Base-by-base conservation (phyloP, 2,888 invertebrate species). In the Nephrotoma appendiculata region DNA sequence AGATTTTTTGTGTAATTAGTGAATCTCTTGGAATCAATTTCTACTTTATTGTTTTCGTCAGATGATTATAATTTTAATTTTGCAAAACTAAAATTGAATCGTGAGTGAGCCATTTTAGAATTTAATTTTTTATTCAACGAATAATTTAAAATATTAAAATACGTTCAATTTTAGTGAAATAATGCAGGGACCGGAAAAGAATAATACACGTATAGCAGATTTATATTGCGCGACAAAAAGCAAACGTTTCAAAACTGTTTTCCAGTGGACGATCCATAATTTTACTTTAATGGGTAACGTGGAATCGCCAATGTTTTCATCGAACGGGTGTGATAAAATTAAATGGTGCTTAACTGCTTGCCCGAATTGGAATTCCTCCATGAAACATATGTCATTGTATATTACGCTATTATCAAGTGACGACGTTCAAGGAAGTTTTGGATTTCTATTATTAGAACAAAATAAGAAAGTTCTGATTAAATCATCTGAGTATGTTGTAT, bases 191-290 rank as follows among this genome's bases (percentile, higher is more conserved):
- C 2, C 31, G 31, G 31, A 31, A 31, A 2, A 31, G 0, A 3
- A 31, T 0, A 31, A 31, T 31, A 3, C 31, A 31, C 31, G 31
- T 2, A 2, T 31, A 1, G 31, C 2, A 2, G 31, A 31, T 31
- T 1, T 31, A 31, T 31, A 31, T 31, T 1, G 31, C 31, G 2
- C 1, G 3, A 2, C 31, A 31, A 1, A 2, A 31, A 3, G 31
- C 92, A 99, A 99, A 95, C 99, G 99, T 93, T 98, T 99, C 90
- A 99, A 99, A 94, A 99, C 99, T 95, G 99, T 98, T 93, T 99
- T 99, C 93, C 99, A 99, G 98, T 99, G 99, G 99, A 99, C 99
- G 92, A 99, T 99, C 94, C 99, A 99, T 94, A 99, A 99, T 95
- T 99, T 99, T 94, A 99, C 99, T 94, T 99, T 99, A 93, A 99